Evolutionary conservation across 2,113 vertebrate species (phyloP), one percentile per base, ranked within the genome.

Genomic region (Epinephelus cyanopodus): DNA sequence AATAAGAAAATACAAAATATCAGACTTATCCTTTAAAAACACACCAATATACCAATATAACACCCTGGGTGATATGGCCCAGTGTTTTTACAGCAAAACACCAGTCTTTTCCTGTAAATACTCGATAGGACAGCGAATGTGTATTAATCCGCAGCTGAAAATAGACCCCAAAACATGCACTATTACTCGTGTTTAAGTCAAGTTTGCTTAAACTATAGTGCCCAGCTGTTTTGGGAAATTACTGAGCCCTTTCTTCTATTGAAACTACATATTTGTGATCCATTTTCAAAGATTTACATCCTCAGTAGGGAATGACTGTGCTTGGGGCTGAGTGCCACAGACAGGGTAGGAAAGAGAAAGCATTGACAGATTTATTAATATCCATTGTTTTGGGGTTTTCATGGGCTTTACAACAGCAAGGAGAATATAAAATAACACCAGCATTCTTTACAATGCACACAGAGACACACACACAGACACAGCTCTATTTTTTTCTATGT

Each of bases 371-470:
- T 23, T 13, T 50, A 48, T 17, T 6, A 62, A 47, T 19, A 13
- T 52, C 14, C 9, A 19, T 14, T 42, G 29, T 5, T 39, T 58
- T 64, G 33, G 45, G 27, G 8, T 60, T 73, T 50, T 42, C 1
- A 33, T 10, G 11, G 29, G 47, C 19, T 42, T 54, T n/a, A 60
- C 12, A 10, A n/a, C n/a, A 47, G 6, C 39, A 45, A 61, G 11
- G 14, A 52, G 54, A 8, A 45, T n/a, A 13, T 14, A 77, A 42
- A 72, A 79, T 48, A 29, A 66, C 1, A n/a, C 21, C 52, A 84
- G 19, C 8, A 33, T 75, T 42, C 47, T 84, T 77, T 42, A 39
- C 75, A 62, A 83, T 48, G 27, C 45, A 58, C 23, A 56, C 1
- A 82, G 19, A 79, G 7, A 54, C 15, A 70, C 27, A 42, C 39